Conservation (phyloP, 2,888 invertebrate species). For the Balanococcus diminutus region DNA sequence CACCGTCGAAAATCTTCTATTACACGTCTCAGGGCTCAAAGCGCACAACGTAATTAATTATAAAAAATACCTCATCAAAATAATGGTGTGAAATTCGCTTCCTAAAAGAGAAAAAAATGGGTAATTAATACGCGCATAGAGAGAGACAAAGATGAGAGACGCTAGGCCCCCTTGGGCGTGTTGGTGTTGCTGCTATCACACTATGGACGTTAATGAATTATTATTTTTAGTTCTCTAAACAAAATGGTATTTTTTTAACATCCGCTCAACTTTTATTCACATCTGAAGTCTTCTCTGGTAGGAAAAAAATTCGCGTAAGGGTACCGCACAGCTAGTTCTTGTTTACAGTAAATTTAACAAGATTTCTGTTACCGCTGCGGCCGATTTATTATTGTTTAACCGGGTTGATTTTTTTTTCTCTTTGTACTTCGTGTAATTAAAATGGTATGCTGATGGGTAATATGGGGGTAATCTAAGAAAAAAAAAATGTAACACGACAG, state of each 20-base stretch:
- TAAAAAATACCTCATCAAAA: not conserved
- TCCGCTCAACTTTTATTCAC: slow-evolving; percentile 32
- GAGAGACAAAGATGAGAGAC: not conserved
- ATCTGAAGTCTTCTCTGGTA: not conserved
- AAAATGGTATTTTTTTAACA: slow-evolving; percentile 48
- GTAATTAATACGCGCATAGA: slow-evolving; percentile 12
- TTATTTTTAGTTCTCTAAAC: slow-evolving; percentile 44
- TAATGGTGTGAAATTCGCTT: slow-evolving; percentile 34
- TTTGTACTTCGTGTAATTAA: not conserved
- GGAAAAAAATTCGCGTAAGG: not conserved
- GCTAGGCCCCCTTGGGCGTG: slow-evolving; percentile 27
- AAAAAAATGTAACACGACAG: not conserved
- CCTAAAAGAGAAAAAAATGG: not conserved
- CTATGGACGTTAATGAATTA: slow-evolving; percentile 47
- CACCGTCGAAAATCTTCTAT: not conserved
- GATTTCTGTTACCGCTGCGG: not conserved
- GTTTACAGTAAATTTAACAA: slow-evolving; percentile 43
- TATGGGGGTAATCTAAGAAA: slow-evolving; percentile 24
- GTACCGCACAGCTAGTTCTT: not conserved
- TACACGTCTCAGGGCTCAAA: not conserved
- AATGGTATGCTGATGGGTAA: not conserved
- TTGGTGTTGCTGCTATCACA: not conserved
- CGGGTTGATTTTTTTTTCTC: not conserved
- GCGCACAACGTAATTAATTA: not conserved
- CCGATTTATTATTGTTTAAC: slow-evolving; percentile 13